Percentiles rank a stretch among this genome's conserved stretches.
phyloP scores from a whole-genome alignment of 2,113 vertebrate species.

The Mustela lutreola region DNA sequence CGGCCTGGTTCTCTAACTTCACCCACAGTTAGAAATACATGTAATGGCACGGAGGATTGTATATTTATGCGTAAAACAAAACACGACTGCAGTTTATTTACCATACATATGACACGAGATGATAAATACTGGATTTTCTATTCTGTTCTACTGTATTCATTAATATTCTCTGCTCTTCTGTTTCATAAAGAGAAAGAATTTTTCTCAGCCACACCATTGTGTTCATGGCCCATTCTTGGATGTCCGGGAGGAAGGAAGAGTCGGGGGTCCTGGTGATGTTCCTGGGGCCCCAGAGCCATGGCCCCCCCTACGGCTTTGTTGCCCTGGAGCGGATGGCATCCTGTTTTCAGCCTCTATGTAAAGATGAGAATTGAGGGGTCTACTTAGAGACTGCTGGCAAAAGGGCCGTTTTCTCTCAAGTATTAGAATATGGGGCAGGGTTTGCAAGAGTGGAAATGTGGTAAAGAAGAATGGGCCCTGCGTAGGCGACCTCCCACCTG shows the following conservation, averaged over 20 bases:
- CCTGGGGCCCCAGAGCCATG: neutral
- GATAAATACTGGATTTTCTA: neutral
- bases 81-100: neutral
- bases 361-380: neutral
- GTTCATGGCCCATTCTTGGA: rapidly evolving
- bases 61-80: neutral
- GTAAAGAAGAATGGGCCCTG: rapidly evolving
- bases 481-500: rapidly evolving
- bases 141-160: no score
- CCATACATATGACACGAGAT: no score
- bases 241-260: rapidly evolving
- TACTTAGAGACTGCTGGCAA: neutral
- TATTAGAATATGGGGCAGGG: neutral
- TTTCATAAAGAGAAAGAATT: neutral
- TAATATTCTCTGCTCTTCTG: neutral
- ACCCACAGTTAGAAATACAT: neutral
- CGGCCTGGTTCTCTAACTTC: neutral
- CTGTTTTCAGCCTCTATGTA: no score
- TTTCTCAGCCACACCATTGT: neutral
- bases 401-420: neutral
- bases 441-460: no score
- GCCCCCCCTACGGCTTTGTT: neutral
- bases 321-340: rapidly evolving
- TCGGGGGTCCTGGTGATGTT: no score
- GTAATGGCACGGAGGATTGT: no score